Evolutionary conservation across 2,113 vertebrate species (phyloP).

Genomic region (Eptesicus fuscus): DNA sequence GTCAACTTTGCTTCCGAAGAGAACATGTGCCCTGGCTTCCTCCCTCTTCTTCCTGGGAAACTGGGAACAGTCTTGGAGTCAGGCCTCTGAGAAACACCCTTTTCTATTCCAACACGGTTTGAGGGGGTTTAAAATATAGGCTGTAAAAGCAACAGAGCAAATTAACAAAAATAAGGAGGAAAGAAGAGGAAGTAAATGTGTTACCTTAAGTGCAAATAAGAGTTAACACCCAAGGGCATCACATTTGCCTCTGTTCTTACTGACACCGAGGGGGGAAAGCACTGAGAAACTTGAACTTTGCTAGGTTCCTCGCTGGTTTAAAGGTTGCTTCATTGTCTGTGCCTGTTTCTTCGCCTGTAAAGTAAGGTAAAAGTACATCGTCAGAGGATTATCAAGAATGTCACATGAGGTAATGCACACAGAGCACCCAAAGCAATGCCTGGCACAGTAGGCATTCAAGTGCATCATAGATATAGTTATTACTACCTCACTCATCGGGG

Average conservation of each 20-base stretch:
- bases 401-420: neutral
- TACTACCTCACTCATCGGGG: neutral
- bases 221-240: neutral
- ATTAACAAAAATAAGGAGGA: neutral
- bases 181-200: neutral
- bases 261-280: neutral
- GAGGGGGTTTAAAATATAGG: neutral
- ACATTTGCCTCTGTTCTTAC: neutral
- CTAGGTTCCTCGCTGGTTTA: neutral
- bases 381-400: neutral
- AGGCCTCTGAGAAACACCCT: neutral
- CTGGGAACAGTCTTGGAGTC: neutral
- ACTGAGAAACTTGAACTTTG: neutral
- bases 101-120: neutral
- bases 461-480: no score
- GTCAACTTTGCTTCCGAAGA: constrained; percentile 9
- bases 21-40: neutral
- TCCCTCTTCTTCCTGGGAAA: neutral
- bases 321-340: neutral
- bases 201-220: constrained; percentile 1
- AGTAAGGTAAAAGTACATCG: neutral
- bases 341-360: neutral
- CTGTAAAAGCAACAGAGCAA: constrained; percentile 7
- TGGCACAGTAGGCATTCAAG: neutral
- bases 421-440: neutral